Evolutionary conservation across 2,888 invertebrate genomes (phyloP), one percentile per base, ranked within the genome.

Genomic region (Nipponacmea schrenckii): DNA sequence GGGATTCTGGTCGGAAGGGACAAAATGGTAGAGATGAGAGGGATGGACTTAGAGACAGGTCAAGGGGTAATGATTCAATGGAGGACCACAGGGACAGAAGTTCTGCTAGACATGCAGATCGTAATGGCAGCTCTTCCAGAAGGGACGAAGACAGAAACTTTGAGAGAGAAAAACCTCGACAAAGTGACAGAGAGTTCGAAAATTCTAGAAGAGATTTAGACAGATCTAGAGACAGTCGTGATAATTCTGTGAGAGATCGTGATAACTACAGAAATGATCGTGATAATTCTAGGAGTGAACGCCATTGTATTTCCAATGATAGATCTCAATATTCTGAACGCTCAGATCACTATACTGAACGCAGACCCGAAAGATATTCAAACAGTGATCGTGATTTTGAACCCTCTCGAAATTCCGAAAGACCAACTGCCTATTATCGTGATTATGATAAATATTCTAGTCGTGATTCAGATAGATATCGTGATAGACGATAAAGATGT

Each of bases 71-170:
- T 39, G 4, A 39, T 10, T 10, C 39, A 50, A 0, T 27, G 56
- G 12, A 70, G 15, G n/a, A 44, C 65, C 27, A 0, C 46, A 50
- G 27, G 64, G 64, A 10, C 50, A 66, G 71, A 50, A 20, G 20
- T 26, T 64, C 45, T 20, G 68, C 64, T n/a, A 39, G 69, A 17
- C n/a, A 45, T 50, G 45, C 26, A 62, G 48, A 63, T 56, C 39
- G 39, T 7, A 39, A 39, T 39, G 39, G 39, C 39, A 39, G 39
- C 39, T 39, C 10, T 39, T 39, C 39, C 45, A 70, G 17, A 48
- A 39, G 56, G 5, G 10, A 17, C 39, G 50, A 14, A 24, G 44
- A 64, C 14, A 48, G 64, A 44, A n/a, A 17, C 48, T 45, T 56
- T 20, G 15, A 46, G 2, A 46, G 26, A 27, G 27, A 20, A 27